Evolutionary conservation across 1,140 invertebrate genomes (phyloP), one percentile per base, ranked within the genome.

Genomic region (Ostrea edulis): DNA sequence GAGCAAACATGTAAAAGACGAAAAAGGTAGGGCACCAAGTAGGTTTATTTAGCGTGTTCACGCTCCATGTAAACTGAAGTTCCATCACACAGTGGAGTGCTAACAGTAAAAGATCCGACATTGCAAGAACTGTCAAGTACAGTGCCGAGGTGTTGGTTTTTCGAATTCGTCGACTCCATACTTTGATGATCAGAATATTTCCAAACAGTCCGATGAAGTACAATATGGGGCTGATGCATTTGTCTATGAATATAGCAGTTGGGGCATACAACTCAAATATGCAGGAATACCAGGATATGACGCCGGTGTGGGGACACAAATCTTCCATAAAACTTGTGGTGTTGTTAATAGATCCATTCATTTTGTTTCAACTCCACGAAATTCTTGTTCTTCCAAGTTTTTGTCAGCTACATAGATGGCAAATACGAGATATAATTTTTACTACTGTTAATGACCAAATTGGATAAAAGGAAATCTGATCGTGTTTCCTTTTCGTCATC

Each of bases 121-220:
- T 84, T 2, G 93, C 91, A 52, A 94, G 90, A 8, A 91, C 91
- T 22, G 92, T 92, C 53, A 94, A 90, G 84, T 94, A 94, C 25
- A 92, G 81, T 44, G 93, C 93, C 12, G 93, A 94, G 9, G 91
- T 92, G 86, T 93, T 93, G 83, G 90, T 91, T n/a, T 91, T 85
- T 20, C 92, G 83, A 89, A 94, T 93, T 86, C 89, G 84, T 35
- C 87, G 81, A 17, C 91, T 87, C 94, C 94, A 94, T 29, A 94
- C 90, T 20, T 88, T 44, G 25, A 91, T 90, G 5, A 92, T 93
- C 0, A 94, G 54, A 22, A 90, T 83, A 86, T 94, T 94, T 17
- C 94, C 94, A 14, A 92, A 14, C 68, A 93, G 90, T 8, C 94
- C 94, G 51, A 94, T 89, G 77, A 91, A 55, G 87, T 92, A 93